Percentiles rank a stretch among this genome's conserved stretches.
These are phyloP conservation scores for Oryzias curvinotus DNA, from an alignment of 2,113 vertebrate genomes.

Conservation along the genomic window DNA sequence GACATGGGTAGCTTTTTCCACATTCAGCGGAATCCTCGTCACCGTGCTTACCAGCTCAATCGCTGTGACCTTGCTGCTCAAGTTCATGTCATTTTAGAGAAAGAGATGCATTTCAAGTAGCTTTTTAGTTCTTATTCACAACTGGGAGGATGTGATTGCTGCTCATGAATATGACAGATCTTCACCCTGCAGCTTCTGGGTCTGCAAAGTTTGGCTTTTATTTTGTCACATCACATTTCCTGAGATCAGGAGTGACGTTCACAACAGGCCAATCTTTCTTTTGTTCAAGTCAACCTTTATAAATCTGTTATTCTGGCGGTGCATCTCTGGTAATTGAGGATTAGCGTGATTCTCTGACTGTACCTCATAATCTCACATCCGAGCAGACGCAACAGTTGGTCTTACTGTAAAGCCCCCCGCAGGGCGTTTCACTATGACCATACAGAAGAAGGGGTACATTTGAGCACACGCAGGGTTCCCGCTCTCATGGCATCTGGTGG, in stretches of 20 bases:
- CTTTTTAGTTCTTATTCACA: no score
- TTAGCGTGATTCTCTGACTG: conserved; percentile 60
- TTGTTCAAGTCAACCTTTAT: conserved; percentile 45
- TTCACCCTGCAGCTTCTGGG: no score
- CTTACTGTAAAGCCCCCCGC: conserved; percentile 47
- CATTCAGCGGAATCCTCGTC: conserved; percentile 48
- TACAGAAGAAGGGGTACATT: conserved; percentile 30
- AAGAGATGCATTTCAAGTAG: no score
- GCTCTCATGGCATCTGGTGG: conserved; percentile 48
- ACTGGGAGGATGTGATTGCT: no score
- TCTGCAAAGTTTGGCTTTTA: no score
- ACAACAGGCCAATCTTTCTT: conserved; percentile 38
- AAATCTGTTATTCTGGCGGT: conserved; percentile 60
- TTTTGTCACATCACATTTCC: no score
- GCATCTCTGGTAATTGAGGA: conserved; percentile 59
- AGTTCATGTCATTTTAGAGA: background rate
- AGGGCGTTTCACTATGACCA: conserved; percentile 35
- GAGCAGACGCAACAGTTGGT: conserved; percentile 65
- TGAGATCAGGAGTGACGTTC: conserved; percentile 3
- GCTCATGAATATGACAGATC: no score
- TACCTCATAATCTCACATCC: conserved; percentile 63
- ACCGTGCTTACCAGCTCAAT: conserved; percentile 13
- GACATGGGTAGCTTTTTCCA: conserved; percentile 64
- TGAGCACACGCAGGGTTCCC: conserved; percentile 50
- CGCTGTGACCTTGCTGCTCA: conserved; percentile 6